Evolutionary conservation across 2,888 invertebrate genomes (phyloP), one percentile per base, ranked within the genome.

Genomic region (Lamproptera curius): DNA sequence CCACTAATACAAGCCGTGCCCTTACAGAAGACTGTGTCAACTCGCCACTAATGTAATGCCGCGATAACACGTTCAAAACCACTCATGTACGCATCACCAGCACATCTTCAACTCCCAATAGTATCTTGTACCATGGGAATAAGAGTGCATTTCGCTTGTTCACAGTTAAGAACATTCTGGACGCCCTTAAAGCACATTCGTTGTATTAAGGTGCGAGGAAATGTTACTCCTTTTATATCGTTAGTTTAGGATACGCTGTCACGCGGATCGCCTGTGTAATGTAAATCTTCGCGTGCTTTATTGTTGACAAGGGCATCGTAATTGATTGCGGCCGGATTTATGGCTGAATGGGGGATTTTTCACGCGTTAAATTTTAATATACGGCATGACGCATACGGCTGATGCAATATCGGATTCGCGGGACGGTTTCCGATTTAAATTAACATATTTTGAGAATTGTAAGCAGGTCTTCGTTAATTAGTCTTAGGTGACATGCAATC

Each of bases 11-110:
- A 84, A 80, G 77, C 74, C 70, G 69, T 76, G 76, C 73, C 77
- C 75, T 80, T 76, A 86, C 86, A 85, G 86, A 80, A 84, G 84
- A 85, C 85, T 83, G 79, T 79, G 85, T 84, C 85, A 83, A 76
- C 73, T 72, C 73, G 67, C 72, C 75, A 79, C 84, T 86, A 86
- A 86, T 86, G 84, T 84, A 86, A 79, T 72, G 73, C 76, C 61
- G 59, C 69, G 85, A 86, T 86, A 86, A 83, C 79, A 76, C 75
- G 67, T 79, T 82, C 83, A 83, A 83, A 74, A 79, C 67, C 77
- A 76, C 79, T 71, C 73, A 79, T 77, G 76, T 76, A 66, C 61
- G 54, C 35, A 42, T 45, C 55, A 57, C 76, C 70, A 72, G 6
- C 20, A 20, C 20, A 3, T 20, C 20, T 3, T 20, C 6, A n/a